phyloP scores from a whole-genome alignment of 2,113 vertebrate species.

The Callospermophilus lateralis region DNA sequence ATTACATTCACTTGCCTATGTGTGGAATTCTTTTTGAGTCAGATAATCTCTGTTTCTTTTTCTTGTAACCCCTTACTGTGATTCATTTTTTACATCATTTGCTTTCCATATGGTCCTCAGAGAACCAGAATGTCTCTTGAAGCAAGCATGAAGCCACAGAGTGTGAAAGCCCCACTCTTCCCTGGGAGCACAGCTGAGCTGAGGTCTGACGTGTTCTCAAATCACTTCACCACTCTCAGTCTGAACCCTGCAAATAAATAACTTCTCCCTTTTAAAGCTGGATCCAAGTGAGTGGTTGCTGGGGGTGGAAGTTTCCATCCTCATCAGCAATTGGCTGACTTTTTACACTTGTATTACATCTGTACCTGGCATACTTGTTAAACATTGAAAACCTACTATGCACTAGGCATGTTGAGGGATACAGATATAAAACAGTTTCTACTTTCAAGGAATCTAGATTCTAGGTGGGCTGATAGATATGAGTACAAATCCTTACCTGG shows the following conservation, averaged over 20 bases:
- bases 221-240: background rate
- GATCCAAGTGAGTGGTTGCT: background rate
- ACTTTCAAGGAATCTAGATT: background rate
- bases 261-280: background rate
- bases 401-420: background rate
- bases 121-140: conserved; percentile 36
- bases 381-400: background rate
- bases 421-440: background rate
- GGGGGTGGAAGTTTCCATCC: background rate
- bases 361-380: background rate
- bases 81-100: conserved; percentile 63
- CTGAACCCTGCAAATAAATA: background rate
- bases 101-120: conserved; percentile 62
- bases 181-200: background rate
- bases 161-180: background rate
- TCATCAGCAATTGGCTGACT: background rate
- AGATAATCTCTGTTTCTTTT: conserved; percentile 80
- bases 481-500: background rate
- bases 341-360: background rate
- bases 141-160: background rate
- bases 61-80: conserved; percentile 42
- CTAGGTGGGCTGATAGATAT: background rate
- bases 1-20: conserved; percentile 83
- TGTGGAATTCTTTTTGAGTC: conserved; percentile 85
- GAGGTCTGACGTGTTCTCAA: background rate